Conservation (phyloP, 2,888 invertebrate species). For the Nephrotoma appendiculata region DNA sequence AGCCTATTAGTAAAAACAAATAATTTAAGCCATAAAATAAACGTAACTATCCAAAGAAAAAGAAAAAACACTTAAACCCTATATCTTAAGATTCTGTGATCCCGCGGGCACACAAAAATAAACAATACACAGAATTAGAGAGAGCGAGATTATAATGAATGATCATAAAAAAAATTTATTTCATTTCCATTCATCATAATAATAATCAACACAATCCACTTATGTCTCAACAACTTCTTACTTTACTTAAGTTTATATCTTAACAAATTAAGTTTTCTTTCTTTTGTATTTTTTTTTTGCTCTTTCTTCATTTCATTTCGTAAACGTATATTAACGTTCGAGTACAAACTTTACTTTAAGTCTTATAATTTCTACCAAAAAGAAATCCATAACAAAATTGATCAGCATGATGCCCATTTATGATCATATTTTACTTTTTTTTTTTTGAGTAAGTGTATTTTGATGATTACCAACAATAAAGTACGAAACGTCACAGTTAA, state of each 20-base stretch:
- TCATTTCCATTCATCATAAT: not conserved
- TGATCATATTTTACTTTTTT: not conserved
- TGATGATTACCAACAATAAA: not conserved
- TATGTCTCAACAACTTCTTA: not conserved
- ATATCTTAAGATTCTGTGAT: not conserved
- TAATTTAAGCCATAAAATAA: not conserved
- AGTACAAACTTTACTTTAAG: not conserved
- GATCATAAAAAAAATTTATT: not conserved
- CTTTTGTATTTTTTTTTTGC: not conserved
- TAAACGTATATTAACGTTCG: not conserved
- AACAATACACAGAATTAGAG: not conserved
- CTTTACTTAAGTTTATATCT: not conserved
- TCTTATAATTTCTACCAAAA: not conserved
- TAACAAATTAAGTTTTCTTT: not conserved
- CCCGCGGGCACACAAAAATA: not conserved
- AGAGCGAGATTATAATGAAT: not conserved
- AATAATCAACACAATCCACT: not conserved
- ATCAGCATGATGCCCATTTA: not conserved
- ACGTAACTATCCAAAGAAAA: not conserved
- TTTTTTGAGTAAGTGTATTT: not conserved
- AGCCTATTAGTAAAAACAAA: not conserved
- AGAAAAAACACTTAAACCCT: not conserved
- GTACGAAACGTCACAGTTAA: not conserved
- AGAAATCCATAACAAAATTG: not conserved
- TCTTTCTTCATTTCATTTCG: not conserved